These are phyloP conservation scores for Steinernema scapterisci DNA, from an alignment of 2,888 invertebrate species.

Conservation along the genomic window DNA sequence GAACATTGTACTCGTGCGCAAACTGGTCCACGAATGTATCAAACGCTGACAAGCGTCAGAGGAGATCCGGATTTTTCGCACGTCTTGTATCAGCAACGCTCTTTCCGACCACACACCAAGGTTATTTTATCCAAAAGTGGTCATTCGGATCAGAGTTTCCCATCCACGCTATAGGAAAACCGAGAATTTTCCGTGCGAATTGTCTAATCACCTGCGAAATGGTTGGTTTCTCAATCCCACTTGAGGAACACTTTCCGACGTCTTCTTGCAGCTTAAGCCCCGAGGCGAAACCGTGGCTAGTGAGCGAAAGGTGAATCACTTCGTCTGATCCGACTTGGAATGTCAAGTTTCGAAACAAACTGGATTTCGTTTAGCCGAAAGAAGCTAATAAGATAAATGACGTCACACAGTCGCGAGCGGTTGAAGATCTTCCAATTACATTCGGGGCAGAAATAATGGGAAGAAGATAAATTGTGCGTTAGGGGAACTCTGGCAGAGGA, in stretches of 20 bases:
- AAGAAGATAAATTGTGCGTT: no score
- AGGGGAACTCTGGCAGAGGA: no score
- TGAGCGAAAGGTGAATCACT: constrained; percentile 1
- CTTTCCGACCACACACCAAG: constrained; percentile 13
- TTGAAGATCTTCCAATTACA: not conserved
- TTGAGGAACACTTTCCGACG: not conserved
- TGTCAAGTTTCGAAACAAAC: constrained; percentile 19
- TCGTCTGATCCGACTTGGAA: constrained; percentile 16
- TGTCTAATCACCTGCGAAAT: no score
- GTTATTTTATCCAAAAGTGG: not conserved
- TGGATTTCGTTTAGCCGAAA: constrained; percentile 24
- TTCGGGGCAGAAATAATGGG: no score
- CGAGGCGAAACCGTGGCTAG: not conserved
- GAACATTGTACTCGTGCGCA: constrained; percentile 6
- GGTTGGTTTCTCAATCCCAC: not conserved
- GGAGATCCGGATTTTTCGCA: constrained; percentile 19
- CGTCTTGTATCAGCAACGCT: not conserved
- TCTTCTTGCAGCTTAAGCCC: not conserved
- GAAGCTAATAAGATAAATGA: constrained; percentile 16
- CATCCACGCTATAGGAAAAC: no score
- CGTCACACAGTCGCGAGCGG: not conserved
- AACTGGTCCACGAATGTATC: constrained; percentile 16
- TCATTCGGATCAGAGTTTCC: not conserved
- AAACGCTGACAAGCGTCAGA: not conserved
- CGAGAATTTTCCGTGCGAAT: no score